phyloP scores from a whole-genome alignment of 2,797 vertebrate species.

The Danionella dracula region DNA sequence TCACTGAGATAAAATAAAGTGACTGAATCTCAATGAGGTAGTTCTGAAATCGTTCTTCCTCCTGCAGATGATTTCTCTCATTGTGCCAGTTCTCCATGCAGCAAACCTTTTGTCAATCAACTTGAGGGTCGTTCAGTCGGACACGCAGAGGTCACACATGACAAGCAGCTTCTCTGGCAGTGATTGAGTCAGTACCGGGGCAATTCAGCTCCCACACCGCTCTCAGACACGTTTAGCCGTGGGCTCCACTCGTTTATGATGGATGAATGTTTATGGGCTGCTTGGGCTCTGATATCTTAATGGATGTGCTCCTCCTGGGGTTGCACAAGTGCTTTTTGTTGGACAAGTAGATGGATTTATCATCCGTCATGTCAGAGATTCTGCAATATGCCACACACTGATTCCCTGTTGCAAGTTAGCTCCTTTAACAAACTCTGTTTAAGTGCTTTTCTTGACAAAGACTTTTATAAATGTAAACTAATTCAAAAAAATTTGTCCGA shows the following conservation, averaged over 20 bases:
- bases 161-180: neutral
- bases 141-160: slow-evolving; percentile 13
- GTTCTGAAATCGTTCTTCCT: neutral
- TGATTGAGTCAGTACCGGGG: slow-evolving; percentile 6
- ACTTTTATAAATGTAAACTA: slow-evolving; percentile 2
- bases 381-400: neutral
- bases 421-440: neutral
- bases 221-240: neutral
- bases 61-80: neutral
- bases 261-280: slow-evolving; percentile 39
- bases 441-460: neutral
- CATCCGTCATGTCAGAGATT: slow-evolving; percentile 12
- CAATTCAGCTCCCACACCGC: neutral
- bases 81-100: neutral
- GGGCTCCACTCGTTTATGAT: slow-evolving; percentile 23
- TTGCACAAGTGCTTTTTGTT: slow-evolving; percentile 22
- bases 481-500: neutral
- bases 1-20: slow-evolving; percentile 4
- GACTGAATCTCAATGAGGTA: neutral
- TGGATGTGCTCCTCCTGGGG: slow-evolving; percentile 35
- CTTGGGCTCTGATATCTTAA: slow-evolving; percentile 41
- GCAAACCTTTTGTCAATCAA: neutral
- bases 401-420: neutral
- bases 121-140: neutral
- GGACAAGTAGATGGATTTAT: slow-evolving; percentile 35